Base-by-base conservation (phyloP, 2,888 invertebrate genomes). In the Hirtodrosophila duncani region DNA sequence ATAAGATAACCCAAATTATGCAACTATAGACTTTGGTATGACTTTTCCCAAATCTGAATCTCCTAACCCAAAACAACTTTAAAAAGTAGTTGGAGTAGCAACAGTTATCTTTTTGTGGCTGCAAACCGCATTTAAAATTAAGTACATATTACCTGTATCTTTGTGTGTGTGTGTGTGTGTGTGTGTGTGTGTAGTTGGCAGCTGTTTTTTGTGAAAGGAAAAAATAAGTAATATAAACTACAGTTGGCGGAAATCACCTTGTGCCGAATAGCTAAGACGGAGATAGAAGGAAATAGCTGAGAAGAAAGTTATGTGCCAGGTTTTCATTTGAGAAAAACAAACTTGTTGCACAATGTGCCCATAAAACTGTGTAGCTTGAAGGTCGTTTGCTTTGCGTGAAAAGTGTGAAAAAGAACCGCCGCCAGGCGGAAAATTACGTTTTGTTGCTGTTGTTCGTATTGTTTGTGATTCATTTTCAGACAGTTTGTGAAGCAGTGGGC, bases 211-310 rank as follows among this genome's bases (percentile, higher is more conserved):
- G 24, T 60, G 57, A 65, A 65, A 63, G 51, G 45, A 26, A 55
- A 60, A 71, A 78, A 48, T n/a, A 31, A 11, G 17, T 43, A 42
- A 49, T n/a, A n/a, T n/a, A n/a, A n/a, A n/a, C n/a, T n/a, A n/a
- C n/a, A n/a, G n/a, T n/a, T n/a, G 37, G 59, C 75, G 81, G 80
- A 83, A 82, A 81, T 67, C 65, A 75, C 80, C 78, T 81, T 83
- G 82, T 64, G 68, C 80, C 63, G 70, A 78, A 68, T 78, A 66
- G 51, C 42, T 24, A 20, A 8, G 31, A 46, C 49, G 34, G 36
- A 36, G 44, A 30, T 31, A 10, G 24, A 38, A 50, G 49, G 23
- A 55, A 53, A 50, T 42, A 18, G 52, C 63, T 53, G 46, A 56
- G 56, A 63, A 62, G 78, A 71, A 71, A 69, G 67, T 66, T 51